phyloP scores from a whole-genome alignment of 2,888 invertebrate species.

The Pheosia gnoma region DNA sequence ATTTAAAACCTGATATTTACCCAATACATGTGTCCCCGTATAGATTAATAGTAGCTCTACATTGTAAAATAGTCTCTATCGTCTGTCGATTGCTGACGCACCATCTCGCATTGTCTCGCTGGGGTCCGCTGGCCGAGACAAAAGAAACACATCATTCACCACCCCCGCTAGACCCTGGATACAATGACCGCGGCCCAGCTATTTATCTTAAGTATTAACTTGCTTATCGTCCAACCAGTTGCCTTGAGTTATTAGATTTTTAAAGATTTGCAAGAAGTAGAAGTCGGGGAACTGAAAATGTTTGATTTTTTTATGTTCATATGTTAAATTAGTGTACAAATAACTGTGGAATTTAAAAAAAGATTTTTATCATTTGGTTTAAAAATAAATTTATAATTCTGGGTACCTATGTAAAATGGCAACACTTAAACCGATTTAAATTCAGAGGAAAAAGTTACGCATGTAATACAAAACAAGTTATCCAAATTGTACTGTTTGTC shows the following conservation, averaged over 20 bases:
- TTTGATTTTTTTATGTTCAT: no score
- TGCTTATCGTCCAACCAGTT: constrained; percentile 69
- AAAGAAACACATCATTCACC: constrained; percentile 82
- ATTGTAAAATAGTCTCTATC: constrained; percentile 41
- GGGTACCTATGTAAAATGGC: no score
- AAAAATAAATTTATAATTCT: no score
- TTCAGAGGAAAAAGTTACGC: no score
- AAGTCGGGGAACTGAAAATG: not conserved
- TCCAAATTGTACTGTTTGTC: no score
- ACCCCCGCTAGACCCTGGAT: constrained; percentile 58
- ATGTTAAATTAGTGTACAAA: no score
- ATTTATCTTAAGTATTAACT: constrained; percentile 81
- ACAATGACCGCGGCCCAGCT: constrained; percentile 68
- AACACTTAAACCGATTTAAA: no score
- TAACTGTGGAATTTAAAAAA: no score
- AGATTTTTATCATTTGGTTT: no score
- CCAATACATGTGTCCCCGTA: no score
- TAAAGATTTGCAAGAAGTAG: constrained; percentile 26
- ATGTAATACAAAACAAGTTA: no score
- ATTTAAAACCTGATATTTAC: no score
- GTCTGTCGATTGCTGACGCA: constrained; percentile 74
- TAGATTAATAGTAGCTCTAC: constrained; percentile 13
- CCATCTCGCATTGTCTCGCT: constrained; percentile 72
- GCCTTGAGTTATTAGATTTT: constrained; percentile 54
- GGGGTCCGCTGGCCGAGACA: constrained; percentile 65